Evolutionary conservation across 1,140 invertebrate species (phyloP).

Genomic region (Drosophila nikananu): DNA sequence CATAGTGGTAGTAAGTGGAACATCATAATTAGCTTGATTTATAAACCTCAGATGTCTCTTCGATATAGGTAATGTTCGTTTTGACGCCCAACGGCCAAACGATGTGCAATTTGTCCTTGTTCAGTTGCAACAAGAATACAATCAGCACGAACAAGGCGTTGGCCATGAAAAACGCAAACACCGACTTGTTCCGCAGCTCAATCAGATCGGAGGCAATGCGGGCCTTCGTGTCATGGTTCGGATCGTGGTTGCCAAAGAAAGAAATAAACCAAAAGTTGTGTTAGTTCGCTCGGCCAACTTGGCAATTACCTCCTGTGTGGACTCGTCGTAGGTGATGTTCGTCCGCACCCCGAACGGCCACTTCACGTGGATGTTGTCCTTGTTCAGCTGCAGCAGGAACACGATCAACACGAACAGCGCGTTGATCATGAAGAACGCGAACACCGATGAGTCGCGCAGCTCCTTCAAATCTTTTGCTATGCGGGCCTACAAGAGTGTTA

Average conservation of each 20-base stretch:
- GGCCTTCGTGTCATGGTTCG: constrained; percentile 87
- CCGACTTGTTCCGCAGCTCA: constrained; percentile 97
- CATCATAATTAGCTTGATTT: constrained; percentile 40
- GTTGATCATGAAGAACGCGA: constrained; percentile 99
- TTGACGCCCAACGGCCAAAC: constrained; percentile 97
- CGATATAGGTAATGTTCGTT: constrained; percentile 96
- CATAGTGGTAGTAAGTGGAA: constrained; percentile 42
- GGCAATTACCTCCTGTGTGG: constrained; percentile 93
- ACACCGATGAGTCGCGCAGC: constrained; percentile 96
- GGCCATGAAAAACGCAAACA: constrained; percentile 99
- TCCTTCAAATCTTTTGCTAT: constrained; percentile 96
- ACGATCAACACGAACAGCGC: constrained; percentile 99
- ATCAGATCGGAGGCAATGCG: constrained; percentile 94
- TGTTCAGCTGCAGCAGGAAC: constrained; percentile 98
- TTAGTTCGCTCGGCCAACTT: constrained; percentile 75
- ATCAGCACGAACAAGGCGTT: constrained; percentile 99
- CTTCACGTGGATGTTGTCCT: constrained; percentile 96
- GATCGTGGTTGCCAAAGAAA: constrained; percentile 43
- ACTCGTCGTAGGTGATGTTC: constrained; percentile 96
- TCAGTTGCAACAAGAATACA: constrained; percentile 98
- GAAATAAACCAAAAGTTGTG: constrained; percentile 58
- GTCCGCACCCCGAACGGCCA: constrained; percentile 97
- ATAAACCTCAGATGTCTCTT: constrained; percentile 94
- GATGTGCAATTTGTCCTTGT: constrained; percentile 98
- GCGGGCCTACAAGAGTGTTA: constrained; percentile 89